Evolutionary conservation across 2,113 vertebrate genomes (phyloP), one percentile per base, ranked within the genome.

Genomic region (Gadus chalcogrammus): DNA sequence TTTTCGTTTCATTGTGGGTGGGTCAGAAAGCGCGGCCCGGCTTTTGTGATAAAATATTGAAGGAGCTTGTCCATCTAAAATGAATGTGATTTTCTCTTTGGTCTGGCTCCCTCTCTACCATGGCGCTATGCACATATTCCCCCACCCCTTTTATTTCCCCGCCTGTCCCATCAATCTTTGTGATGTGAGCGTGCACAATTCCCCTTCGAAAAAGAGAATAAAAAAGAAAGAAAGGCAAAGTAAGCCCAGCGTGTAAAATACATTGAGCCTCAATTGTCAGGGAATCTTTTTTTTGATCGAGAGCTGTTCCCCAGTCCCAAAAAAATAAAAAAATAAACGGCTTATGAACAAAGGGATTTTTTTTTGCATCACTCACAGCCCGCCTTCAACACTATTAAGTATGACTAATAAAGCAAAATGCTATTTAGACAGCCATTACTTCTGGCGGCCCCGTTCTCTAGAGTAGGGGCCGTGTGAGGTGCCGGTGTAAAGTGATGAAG

Each of bases 381-480:
- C 82, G 9, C 88, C 84, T 90, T 92, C 88, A 82, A 84, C 80
- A 80, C 84, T 84, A 91, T 90, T 91, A 92, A 90, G 87, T 90
- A 89, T 91, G 89, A 91, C 87, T 92, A 92, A 91, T 91, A 92
- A 91, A 92, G 90, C 88, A 91, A 92, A 90, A 92, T 91, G 87
- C 87, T 90, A 90, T 91, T 91, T 89, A 89, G 86, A 89, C 89
- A 87, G 83, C 87, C 85, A 87, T 88, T 90, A 87, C 87, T 82
- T 85, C 79, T 91, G 90, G 89, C 83, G 77, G 89, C 83, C n/a
- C 83, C 85, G 88, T 91, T 89, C 77, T 89, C 88, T 88, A 88
- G 75, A 81, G 84, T n/a, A 83, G 18, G 67, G 68, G 79, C 71
- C 74, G 71, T 76, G 59, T 76, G 73, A 74, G 64, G 71, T 75